These are phyloP conservation scores for Acyrthosiphon pisum DNA, from an alignment of 1,140 invertebrate species.

Conservation along the genomic window DNA sequence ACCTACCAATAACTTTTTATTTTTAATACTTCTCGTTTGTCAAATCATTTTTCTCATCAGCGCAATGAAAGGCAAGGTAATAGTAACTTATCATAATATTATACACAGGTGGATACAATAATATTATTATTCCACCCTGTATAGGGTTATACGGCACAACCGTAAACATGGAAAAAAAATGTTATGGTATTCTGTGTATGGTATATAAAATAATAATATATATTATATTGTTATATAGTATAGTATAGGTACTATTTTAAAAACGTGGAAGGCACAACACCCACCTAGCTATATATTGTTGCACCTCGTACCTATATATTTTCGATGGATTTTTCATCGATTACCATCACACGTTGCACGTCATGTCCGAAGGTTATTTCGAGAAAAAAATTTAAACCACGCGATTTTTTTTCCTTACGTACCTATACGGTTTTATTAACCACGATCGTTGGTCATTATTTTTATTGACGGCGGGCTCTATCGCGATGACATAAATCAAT, in stretches of 20 bases:
- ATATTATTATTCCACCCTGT: neutral
- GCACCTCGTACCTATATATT: neutral
- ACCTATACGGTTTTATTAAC: neutral
- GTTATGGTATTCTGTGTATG: neutral
- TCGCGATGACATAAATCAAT: constrained; percentile 12
- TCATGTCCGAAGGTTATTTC: neutral
- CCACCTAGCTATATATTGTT: neutral
- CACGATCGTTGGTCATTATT: neutral
- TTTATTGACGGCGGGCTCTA: neutral
- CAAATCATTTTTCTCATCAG: neutral
- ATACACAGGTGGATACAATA: neutral
- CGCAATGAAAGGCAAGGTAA: neutral
- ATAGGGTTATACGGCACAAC: no score
- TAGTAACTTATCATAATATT: neutral
- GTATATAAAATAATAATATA: neutral
- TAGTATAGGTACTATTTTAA: neutral
- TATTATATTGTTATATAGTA: neutral
- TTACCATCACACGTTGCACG: neutral
- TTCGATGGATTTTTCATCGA: neutral
- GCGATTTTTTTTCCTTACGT: neutral
- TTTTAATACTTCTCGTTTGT: neutral
- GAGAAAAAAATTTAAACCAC: neutral
- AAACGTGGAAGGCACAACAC: neutral
- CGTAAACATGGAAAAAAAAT: neutral
- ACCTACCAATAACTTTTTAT: neutral